These are phyloP conservation scores for Gasterosteus nipponicus DNA, from an alignment of 2,113 vertebrate genomes.

Conservation along the genomic window DNA sequence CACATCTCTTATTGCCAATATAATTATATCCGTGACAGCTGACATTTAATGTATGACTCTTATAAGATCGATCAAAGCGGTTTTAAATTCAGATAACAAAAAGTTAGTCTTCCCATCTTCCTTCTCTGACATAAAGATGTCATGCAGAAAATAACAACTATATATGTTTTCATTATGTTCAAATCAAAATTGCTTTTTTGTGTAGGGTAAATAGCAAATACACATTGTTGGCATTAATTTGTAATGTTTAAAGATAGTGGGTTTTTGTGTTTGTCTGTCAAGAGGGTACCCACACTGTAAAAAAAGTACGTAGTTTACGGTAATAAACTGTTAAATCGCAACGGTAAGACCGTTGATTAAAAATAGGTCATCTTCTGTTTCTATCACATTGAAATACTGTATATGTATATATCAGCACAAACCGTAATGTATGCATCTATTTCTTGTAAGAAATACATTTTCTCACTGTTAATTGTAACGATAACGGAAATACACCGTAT, in stretches of 20 bases:
- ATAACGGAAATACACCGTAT: too few relatives aligned
- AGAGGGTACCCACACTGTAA: neutral
- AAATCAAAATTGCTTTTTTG: constrained; percentile 1
- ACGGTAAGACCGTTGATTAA: too few relatives aligned
- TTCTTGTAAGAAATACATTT: too few relatives aligned
- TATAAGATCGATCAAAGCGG: neutral
- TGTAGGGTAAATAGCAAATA: neutral
- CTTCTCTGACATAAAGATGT: neutral
- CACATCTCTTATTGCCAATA: neutral
- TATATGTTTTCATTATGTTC: constrained; percentile 8
- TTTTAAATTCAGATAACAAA: constrained; percentile 11
- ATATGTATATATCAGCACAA: too few relatives aligned
- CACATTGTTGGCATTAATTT: constrained; percentile 20
- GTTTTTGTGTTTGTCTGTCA: constrained; percentile 9
- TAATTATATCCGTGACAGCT: neutral
- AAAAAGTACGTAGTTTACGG: too few relatives aligned
- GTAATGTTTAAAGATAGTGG: neutral
- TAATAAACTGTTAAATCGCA: too few relatives aligned
- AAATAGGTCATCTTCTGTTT: too few relatives aligned
- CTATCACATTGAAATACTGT: too few relatives aligned
- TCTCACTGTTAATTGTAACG: too few relatives aligned
- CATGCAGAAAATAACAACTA: neutral
- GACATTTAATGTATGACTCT: neutral
- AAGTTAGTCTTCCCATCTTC: neutral
- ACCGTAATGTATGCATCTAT: too few relatives aligned